These are phyloP conservation scores for Galeopsomyia nigrocyanea DNA, from an alignment of 2,888 invertebrate species.

Conservation along the genomic window DNA sequence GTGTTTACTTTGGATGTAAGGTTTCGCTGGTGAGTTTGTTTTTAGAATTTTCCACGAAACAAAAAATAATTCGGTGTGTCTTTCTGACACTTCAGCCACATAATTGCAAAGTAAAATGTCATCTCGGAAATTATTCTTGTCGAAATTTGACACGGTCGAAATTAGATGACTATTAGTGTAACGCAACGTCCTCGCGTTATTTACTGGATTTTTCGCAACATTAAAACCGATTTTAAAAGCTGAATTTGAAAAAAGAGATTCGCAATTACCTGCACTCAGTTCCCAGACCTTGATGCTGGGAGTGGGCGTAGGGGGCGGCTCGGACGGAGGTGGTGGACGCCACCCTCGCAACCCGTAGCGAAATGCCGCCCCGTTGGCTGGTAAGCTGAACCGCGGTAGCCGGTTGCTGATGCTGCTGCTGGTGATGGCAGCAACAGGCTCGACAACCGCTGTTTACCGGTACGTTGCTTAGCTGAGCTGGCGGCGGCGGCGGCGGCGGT, in stretches of 20 bases:
- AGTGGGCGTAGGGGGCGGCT: conserved; percentile 68
- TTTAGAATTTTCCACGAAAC: too few relatives aligned
- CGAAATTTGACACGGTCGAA: too few relatives aligned
- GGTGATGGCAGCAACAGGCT: conserved; percentile 53
- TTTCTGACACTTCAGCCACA: too few relatives aligned
- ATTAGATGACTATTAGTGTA: too few relatives aligned
- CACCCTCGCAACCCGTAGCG: conserved; percentile 69
- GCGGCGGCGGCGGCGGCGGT: conserved; percentile 61
- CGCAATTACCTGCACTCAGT: conserved; percentile 67
- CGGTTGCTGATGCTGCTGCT: conserved; percentile 51
- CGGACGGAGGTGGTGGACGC: conserved; percentile 70
- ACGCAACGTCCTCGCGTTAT: too few relatives aligned
- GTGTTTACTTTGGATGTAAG: neutral
- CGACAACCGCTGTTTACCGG: too few relatives aligned
- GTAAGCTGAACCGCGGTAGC: conserved; percentile 63
- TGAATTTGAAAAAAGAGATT: too few relatives aligned
- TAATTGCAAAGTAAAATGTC: too few relatives aligned
- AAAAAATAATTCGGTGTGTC: too few relatives aligned
- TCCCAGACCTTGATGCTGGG: conserved; percentile 68
- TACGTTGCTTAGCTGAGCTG: conserved; percentile 50
- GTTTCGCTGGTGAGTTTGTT: neutral
- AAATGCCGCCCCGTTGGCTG: conserved; percentile 67
- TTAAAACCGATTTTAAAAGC: too few relatives aligned
- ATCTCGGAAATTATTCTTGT: too few relatives aligned
- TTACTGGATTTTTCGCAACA: too few relatives aligned